phyloP scores from a whole-genome alignment of 2,888 invertebrate genomes.

The Tridacna gigas region DNA sequence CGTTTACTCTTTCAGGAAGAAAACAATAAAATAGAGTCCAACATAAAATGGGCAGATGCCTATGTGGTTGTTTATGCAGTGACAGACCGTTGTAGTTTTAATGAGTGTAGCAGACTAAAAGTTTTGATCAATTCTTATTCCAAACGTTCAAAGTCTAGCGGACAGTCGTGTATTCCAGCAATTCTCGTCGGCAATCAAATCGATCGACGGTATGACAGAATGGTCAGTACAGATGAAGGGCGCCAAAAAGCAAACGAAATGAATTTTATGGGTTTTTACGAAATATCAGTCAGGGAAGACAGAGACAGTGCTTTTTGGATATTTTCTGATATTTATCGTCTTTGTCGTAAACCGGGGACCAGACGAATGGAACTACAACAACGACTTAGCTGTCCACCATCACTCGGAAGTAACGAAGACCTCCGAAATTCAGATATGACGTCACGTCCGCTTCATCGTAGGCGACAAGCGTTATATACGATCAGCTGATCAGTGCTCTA shows the following conservation, averaged over 20 bases:
- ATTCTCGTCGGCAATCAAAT: constrained; percentile 93
- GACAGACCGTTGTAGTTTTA: constrained; percentile 94
- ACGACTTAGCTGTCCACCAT: constrained; percentile 61
- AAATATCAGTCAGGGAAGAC: constrained; percentile 93
- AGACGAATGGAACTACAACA: constrained; percentile 48
- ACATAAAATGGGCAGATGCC: constrained; percentile 95
- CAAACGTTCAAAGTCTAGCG: constrained; percentile 63
- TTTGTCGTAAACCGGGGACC: constrained; percentile 61
- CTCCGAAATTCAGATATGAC: constrained; percentile 3
- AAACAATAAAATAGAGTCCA: constrained; percentile 88
- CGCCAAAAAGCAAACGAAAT: constrained; percentile 67
- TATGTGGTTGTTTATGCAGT: constrained; percentile 94
- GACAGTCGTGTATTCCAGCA: constrained; percentile 87
- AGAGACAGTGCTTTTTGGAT: constrained; percentile 92
- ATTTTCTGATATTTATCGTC: constrained; percentile 72
- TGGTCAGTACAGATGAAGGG: constrained; percentile 86
- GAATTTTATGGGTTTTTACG: constrained; percentile 89
- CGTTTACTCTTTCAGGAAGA: constrained; percentile 72
- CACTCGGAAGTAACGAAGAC: constrained; percentile 29
- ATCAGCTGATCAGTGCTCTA: constrained; percentile 53
- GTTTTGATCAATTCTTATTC: constrained; percentile 82
- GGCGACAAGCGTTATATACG: constrained; percentile 65
- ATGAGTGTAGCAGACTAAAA: constrained; percentile 78
- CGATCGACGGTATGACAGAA: constrained; percentile 92
- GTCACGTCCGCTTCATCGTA: constrained; percentile 45